phyloP scores from a whole-genome alignment of 2,797 vertebrate species.

The Malacoctenus gilli region DNA sequence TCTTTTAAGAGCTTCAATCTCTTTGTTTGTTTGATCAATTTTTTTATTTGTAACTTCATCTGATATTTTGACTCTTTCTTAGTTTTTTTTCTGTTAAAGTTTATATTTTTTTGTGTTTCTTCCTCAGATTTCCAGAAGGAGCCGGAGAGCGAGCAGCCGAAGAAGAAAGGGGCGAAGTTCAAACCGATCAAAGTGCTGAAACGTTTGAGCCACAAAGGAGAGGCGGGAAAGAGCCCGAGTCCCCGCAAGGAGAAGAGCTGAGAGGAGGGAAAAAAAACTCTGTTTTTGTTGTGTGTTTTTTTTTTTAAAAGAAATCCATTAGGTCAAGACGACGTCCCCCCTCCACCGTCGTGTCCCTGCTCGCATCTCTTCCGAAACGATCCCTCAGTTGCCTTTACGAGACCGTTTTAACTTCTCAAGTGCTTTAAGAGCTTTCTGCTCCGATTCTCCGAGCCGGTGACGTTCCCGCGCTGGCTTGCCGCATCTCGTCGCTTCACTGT shows the following conservation, averaged over 20 bases:
- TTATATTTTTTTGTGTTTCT: slow-evolving; percentile 3
- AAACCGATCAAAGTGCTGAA: slow-evolving; percentile 96
- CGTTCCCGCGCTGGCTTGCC: slow-evolving; percentile 30
- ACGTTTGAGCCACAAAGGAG: slow-evolving; percentile 90
- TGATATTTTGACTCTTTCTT: background rate
- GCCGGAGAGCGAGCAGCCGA: slow-evolving; percentile 78
- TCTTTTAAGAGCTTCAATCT: no score
- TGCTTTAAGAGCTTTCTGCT: slow-evolving; percentile 47
- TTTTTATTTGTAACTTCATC: no score
- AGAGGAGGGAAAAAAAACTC: slow-evolving; percentile 19
- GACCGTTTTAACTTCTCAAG: slow-evolving; percentile 23
- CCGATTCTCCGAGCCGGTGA: background rate
- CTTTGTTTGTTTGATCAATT: no score
- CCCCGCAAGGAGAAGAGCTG: slow-evolving; percentile 80
- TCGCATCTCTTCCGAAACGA: slow-evolving; percentile 14
- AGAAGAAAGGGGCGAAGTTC: slow-evolving; percentile 93
- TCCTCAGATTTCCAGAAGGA: slow-evolving; percentile 90
- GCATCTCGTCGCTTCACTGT: slow-evolving; percentile 8
- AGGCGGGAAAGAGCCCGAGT: slow-evolving; percentile 79
- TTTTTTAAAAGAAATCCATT: background rate
- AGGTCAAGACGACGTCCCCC: slow-evolving; percentile 2
- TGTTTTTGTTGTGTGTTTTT: no score
- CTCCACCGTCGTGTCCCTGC: slow-evolving; percentile 1
- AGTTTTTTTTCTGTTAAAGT: no score
- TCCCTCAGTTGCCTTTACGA: slow-evolving; percentile 53